Evolutionary conservation across 2,113 vertebrate species (phyloP), one percentile per base, ranked within the genome.

Genomic region (Pangasianodon hypophthalmus): DNA sequence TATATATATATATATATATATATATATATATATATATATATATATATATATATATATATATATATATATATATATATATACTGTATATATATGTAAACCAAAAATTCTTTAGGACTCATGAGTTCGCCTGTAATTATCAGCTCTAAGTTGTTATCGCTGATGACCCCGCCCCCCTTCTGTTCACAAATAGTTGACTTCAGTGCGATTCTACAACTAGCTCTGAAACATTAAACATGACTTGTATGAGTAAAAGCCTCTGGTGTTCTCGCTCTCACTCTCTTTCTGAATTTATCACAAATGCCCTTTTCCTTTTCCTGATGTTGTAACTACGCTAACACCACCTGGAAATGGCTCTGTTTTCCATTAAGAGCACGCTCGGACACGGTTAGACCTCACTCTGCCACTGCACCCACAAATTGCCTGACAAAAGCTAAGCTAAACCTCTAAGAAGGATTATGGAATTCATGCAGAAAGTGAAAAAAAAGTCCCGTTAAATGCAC

Each of bases 381-480:
- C 75, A 85, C 52, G 52, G 79, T 84, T 46, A 80, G 67, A 29
- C 86, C 44, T 48, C 77, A 13, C 16, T 64, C 52, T 88, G 44
- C 58, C 75, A 46, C 9, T 52, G 75, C 88, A 32, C 48, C 73
- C 41, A 11, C 46, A 69, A 90, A 90, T 75, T 86, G 83, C 32
- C 86, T 91, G 83, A 67, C 48, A 89, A 56, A 77, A 88, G 54
- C 46, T 9, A 82, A 62, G 44, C 52, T 82, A 88, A 83, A 56
- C 87, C 86, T 58, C 48, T 73, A 81, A 84, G 84, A 90, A 19
- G 83, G 52, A 91, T 85, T 54, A 81, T 19, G 48, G 56, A 81
- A 14, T 41, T 26, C 46, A 29, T 88, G 73, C 64, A 32, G 54
- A 90, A 77, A 84, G 82, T 71, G 75, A 24, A 73, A 79, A 73